phyloP scores from a whole-genome alignment of 2,888 invertebrate genomes.

The Macrophya annulata region DNA sequence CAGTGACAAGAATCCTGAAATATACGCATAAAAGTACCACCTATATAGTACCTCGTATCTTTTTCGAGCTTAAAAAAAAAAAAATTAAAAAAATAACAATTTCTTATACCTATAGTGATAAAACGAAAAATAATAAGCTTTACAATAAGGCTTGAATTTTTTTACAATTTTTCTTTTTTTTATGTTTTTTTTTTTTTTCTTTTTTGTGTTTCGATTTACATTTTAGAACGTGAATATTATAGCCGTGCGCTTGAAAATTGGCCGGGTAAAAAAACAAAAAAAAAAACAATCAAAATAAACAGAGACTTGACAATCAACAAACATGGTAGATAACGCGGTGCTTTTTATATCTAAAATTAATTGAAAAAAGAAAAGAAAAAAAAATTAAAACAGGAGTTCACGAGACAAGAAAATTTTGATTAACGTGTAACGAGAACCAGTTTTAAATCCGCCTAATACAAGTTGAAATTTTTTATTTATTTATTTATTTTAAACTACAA shows the following conservation, averaged over 20 bases:
- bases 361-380: too few relatives aligned
- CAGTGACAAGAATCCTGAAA: conserved; percentile 7
- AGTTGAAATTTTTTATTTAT: not conserved
- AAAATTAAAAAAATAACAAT: too few relatives aligned
- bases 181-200: too few relatives aligned
- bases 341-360: not conserved
- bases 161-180: not conserved
- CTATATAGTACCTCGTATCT: not conserved
- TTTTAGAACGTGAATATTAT: not conserved
- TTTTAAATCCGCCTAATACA: not conserved
- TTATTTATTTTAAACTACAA: not conserved
- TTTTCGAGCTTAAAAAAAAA: not conserved
- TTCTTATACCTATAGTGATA: not conserved
- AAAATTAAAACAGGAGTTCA: not conserved
- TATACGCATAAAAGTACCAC: not conserved
- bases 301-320: not conserved
- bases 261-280: too few relatives aligned
- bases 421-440: not conserved
- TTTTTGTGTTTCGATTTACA: not conserved
- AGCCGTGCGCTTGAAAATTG: not conserved
- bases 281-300: not conserved
- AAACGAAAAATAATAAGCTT: not conserved
- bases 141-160: not conserved
- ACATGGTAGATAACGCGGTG: not conserved
- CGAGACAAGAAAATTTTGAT: not conserved